These are phyloP conservation scores for Gasterosteus aculeatus DNA, from an alignment of 2,113 vertebrate genomes.

Conservation along the genomic window DNA sequence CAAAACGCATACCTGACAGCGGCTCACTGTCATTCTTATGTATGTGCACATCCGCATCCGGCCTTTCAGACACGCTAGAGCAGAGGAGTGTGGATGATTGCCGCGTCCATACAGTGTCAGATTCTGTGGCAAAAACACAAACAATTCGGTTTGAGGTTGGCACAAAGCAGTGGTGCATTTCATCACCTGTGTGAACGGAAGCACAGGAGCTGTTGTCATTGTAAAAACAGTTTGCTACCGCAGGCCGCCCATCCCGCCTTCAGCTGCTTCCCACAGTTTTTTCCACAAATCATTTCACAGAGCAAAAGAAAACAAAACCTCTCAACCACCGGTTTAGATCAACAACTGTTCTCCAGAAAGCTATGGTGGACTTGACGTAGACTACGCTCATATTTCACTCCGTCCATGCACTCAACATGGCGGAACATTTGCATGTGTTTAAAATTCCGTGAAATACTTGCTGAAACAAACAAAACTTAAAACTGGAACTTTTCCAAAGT, in stretches of 20 bases:
- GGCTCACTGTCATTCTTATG: constrained; percentile 23
- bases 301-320: neutral
- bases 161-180: constrained; percentile 9
- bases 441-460: neutral
- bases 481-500: neutral
- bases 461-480: neutral
- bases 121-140: constrained; percentile 8
- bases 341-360: neutral
- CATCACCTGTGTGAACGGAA: constrained; percentile 11
- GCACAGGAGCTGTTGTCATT: constrained; percentile 3
- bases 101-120: constrained; percentile 20
- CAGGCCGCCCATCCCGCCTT: neutral
- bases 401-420: neutral
- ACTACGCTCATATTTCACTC: neutral
- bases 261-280: constrained; percentile 15
- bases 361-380: neutral
- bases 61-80: neutral
- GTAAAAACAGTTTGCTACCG: constrained; percentile 21
- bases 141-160: constrained; percentile 18
- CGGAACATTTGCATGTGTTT: neutral
- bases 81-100: neutral
- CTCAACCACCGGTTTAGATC: neutral
- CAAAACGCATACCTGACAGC: constrained; percentile 23
- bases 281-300: constrained; percentile 6
- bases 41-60: constrained; percentile 12